Conservation (phyloP, 2,113 vertebrate genomes). For the Dermatemys mawii region DNA sequence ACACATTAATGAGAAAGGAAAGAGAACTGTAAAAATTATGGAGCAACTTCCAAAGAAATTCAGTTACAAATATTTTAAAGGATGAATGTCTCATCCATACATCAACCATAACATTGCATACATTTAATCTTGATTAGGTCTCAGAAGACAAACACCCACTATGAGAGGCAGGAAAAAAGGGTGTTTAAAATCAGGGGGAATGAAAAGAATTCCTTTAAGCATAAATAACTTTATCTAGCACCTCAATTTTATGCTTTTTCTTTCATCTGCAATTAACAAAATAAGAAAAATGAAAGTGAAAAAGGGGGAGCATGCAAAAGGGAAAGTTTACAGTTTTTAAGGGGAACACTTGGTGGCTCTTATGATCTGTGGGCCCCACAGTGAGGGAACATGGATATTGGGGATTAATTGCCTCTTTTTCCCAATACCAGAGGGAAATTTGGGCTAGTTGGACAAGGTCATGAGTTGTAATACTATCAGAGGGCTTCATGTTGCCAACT, state of each 20-base stretch:
- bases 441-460: not conserved
- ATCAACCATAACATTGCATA: not conserved
- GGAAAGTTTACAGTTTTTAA: not conserved
- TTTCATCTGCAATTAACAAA: not conserved
- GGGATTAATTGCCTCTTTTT: not conserved
- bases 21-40: fast-evolving
- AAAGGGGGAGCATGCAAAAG: not conserved
- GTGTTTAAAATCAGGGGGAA: not conserved
- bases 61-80: not conserved
- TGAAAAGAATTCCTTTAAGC: not conserved
- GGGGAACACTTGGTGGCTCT: fast-evolving
- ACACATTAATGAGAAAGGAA: not conserved
- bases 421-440: not conserved
- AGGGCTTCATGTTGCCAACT: fast-evolving
- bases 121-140: not conserved
- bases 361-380: fast-evolving
- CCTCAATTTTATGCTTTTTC: not conserved
- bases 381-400: fast-evolving
- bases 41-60: not conserved
- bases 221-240: not conserved
- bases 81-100: not conserved
- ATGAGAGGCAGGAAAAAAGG: not conserved
- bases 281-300: not conserved
- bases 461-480: fast-evolving
- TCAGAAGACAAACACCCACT: fast-evolving